These are phyloP conservation scores for Stomatorhinus walkeri DNA, from an alignment of 2,797 vertebrate genomes.

Conservation along the genomic window DNA sequence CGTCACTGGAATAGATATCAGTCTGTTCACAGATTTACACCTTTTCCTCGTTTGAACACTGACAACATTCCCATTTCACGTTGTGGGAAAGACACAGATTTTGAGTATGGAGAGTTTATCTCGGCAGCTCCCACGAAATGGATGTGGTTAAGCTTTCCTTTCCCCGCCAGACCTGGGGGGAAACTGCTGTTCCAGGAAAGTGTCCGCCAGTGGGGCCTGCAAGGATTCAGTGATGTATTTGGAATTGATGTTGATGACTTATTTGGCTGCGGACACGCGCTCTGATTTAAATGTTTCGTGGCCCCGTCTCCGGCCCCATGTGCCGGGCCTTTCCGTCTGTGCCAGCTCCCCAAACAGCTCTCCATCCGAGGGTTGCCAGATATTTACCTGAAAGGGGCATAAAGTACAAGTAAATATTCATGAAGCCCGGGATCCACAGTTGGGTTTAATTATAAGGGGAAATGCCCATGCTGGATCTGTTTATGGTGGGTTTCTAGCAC, in stretches of 20 bases:
- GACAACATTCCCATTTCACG: background rate
- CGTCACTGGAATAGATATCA: background rate
- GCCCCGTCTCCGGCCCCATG: background rate
- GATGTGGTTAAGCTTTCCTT: background rate
- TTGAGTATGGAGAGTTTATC: background rate
- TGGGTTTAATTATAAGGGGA: background rate
- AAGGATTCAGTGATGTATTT: background rate
- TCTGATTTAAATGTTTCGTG: background rate
- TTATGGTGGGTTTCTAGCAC: background rate
- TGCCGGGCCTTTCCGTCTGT: background rate
- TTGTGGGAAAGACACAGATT: background rate
- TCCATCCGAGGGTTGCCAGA: background rate
- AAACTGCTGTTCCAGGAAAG: background rate
- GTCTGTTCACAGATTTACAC: background rate
- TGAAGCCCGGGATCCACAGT: background rate
- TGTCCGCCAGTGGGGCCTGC: background rate
- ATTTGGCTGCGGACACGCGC: background rate
- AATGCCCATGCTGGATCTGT: background rate
- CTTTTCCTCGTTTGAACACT: background rate
- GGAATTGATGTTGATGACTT: slow-evolving; percentile 2
- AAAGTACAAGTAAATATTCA: background rate
- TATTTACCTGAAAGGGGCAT: background rate
- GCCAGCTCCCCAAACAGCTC: background rate
- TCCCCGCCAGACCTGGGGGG: background rate
- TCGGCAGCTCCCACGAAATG: background rate